These are phyloP conservation scores for Cryptocephalus primarius DNA, from an alignment of 2,888 invertebrate species.

Conservation along the genomic window DNA sequence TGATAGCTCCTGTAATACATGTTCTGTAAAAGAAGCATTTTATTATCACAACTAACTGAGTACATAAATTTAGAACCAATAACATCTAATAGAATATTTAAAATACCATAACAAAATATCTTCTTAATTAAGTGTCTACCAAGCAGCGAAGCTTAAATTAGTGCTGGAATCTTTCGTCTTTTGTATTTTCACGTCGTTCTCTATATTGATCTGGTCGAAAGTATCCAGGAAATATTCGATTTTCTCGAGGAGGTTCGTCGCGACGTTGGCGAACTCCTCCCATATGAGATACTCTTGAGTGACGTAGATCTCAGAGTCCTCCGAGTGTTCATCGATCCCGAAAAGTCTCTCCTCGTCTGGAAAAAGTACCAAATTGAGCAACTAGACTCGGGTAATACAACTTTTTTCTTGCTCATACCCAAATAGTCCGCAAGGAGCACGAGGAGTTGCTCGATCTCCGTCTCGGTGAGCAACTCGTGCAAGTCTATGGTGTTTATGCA, in stretches of 20 bases:
- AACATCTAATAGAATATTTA: neutral
- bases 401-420: conserved; percentile 29
- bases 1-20: no score
- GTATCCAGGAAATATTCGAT: conserved; percentile 40
- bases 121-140: conserved; percentile 20
- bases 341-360: conserved; percentile 49
- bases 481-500: conserved; percentile 44
- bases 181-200: conserved; percentile 5
- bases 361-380: conserved; percentile 7
- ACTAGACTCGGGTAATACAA: no score
- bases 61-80: no score
- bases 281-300: conserved; percentile 43
- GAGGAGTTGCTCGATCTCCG: conserved; percentile 43
- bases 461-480: conserved; percentile 38
- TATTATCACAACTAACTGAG: no score
- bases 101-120: conserved; percentile 1
- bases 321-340: conserved; percentile 35
- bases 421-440: conserved; percentile 44
- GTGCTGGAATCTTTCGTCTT: conserved; percentile 28
- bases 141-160: conserved; percentile 33
- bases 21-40: no score
- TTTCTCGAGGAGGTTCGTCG: conserved; percentile 60
- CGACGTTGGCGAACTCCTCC: conserved; percentile 67
- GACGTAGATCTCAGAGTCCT: conserved; percentile 30
- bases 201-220: conserved; percentile 28